Evolutionary conservation across 1,140 invertebrate species (phyloP).

Genomic region (Antheraea pernyi): DNA sequence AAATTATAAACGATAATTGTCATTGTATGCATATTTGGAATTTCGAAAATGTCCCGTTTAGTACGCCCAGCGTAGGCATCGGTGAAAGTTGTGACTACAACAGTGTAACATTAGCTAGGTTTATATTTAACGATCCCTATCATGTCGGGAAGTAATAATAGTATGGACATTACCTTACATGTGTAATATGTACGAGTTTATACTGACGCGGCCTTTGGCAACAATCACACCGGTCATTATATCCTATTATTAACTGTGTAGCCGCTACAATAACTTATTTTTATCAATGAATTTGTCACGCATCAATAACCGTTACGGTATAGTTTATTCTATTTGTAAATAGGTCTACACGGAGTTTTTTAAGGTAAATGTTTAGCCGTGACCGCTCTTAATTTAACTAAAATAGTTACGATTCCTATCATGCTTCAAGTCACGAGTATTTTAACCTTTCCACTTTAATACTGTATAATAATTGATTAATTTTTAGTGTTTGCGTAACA

Average conservation of each 20-base stretch:
- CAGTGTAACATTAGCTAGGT: background rate
- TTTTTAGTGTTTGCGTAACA: no score
- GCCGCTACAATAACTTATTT: constrained; percentile 42
- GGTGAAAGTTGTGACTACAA: constrained; percentile 16
- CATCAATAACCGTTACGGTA: constrained; percentile 47
- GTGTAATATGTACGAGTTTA: no score
- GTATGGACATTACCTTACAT: constrained; percentile 16
- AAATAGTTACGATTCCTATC: constrained; percentile 4
- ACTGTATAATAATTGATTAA: background rate
- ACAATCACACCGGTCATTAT: constrained; percentile 42
- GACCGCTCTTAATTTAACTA: constrained; percentile 1
- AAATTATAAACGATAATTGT: constrained; percentile 24
- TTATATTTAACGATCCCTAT: constrained; percentile 6
- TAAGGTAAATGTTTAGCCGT: background rate
- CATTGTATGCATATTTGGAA: constrained; percentile 26
- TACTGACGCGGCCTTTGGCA: constrained; percentile 35
- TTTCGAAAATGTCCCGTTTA: constrained; percentile 17
- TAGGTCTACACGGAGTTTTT: background rate
- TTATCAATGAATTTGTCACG: constrained; percentile 69
- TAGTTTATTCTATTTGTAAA: constrained; percentile 19
- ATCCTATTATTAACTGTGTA: constrained; percentile 34
- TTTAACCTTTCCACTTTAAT: background rate
- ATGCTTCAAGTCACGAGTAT: background rate
- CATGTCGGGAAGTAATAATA: background rate
- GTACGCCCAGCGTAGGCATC: background rate